These are phyloP conservation scores for Arrhamphus sclerolepis DNA, from an alignment of 2,797 vertebrate species.

Conservation along the genomic window DNA sequence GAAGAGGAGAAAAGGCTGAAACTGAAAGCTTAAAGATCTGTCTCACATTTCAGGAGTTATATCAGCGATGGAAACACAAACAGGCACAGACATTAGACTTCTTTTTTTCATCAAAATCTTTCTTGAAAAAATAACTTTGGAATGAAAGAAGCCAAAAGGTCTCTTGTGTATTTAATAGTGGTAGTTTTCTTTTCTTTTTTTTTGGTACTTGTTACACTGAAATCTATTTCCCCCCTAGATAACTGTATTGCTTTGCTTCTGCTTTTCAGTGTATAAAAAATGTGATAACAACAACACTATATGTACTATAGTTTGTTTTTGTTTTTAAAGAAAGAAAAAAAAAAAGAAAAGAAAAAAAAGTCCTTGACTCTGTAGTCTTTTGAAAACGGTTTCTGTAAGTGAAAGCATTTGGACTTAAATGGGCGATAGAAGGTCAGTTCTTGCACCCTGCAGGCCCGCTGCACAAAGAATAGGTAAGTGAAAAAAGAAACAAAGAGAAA, in stretches of 20 bases:
- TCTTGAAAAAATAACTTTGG: conserved; percentile 5
- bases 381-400: conserved; percentile 15
- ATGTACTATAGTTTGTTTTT: no score
- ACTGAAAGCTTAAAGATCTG: conserved; percentile 41
- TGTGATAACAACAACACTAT: neutral
- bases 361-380: neutral
- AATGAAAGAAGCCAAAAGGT: conserved; percentile 32
- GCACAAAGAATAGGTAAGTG: conserved; percentile 21
- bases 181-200: conserved; percentile 4
- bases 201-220: neutral
- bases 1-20: conserved; percentile 38
- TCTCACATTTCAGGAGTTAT: conserved; percentile 56
- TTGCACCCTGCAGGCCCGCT: neutral
- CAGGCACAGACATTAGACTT: conserved; percentile 21
- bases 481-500: conserved; percentile 27
- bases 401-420: conserved; percentile 35
- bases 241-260: conserved; percentile 2
- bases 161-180: conserved; percentile 34
- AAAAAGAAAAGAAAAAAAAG: neutral
- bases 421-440: conserved; percentile 41
- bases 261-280: neutral
- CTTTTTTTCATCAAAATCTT: neutral
- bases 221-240: neutral
- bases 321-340: neutral
- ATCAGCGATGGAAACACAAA: conserved; percentile 22